Evolutionary conservation across 2,113 vertebrate species (phyloP).

Genomic region (Cranoglanis bouderius): DNA sequence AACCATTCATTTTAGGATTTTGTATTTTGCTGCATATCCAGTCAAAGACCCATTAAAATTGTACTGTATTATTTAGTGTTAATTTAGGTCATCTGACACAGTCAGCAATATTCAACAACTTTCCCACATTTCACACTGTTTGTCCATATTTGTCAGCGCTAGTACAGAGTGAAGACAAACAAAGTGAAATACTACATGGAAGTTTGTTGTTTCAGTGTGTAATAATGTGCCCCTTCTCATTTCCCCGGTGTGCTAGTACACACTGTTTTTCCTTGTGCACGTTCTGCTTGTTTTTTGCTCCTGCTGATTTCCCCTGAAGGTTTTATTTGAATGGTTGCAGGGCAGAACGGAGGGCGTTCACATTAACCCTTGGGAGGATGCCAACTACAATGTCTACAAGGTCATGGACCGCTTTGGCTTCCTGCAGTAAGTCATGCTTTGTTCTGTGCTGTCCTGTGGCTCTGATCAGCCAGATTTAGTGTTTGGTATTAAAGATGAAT

Average conservation of each 20-base stretch:
- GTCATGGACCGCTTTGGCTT: constrained; percentile 88
- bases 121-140: background rate
- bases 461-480: background rate
- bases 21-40: background rate
- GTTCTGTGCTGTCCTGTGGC: background rate
- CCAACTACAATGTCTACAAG: constrained; percentile 81
- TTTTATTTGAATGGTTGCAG: constrained; percentile 67
- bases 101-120: background rate
- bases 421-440: constrained; percentile 75
- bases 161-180: background rate
- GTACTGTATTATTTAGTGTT: background rate
- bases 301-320: background rate
- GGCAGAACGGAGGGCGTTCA: constrained; percentile 79
- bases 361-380: constrained; percentile 87
- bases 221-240: background rate
- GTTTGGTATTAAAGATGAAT: constrained; percentile 9
- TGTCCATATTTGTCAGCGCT: background rate
- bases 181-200: background rate
- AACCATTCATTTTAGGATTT: background rate
- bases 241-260: background rate
- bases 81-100: background rate
- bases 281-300: constrained; percentile 21
- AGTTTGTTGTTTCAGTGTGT: background rate
- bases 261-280: background rate
- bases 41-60: background rate